These are phyloP conservation scores for Polydrusus pterygomalis DNA, from an alignment of 2,888 invertebrate species.

Conservation along the genomic window DNA sequence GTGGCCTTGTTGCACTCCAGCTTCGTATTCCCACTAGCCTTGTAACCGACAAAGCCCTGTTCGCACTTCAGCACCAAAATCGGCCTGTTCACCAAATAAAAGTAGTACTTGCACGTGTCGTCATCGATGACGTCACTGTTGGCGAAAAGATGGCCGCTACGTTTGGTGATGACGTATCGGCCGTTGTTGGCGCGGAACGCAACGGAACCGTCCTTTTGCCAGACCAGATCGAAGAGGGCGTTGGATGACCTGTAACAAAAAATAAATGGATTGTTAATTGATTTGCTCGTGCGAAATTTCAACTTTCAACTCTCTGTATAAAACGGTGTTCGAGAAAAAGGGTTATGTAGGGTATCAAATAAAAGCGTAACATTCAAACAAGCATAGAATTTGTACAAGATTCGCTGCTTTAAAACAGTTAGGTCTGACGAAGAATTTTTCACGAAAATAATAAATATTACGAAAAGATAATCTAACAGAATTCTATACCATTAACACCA, in stretches of 20 bases:
- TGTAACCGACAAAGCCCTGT: conserved; percentile 96
- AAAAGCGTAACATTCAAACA: too few relatives aligned
- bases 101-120: conserved; percentile 93
- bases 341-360: too few relatives aligned
- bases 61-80: conserved; percentile 95
- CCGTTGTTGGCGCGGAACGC: conserved; percentile 96
- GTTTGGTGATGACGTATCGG: conserved; percentile 94
- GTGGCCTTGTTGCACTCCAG: conserved; percentile 97
- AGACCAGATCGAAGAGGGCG: conserved; percentile 93
- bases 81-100: conserved; percentile 95
- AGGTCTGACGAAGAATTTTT: too few relatives aligned
- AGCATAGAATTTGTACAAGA: too few relatives aligned
- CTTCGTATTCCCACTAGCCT: conserved; percentile 83
- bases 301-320: too few relatives aligned
- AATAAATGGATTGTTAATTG: too few relatives aligned
- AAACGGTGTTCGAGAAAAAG: too few relatives aligned
- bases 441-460: too few relatives aligned
- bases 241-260: conserved; percentile 83
- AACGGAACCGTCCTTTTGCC: conserved; percentile 94
- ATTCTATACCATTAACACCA: too few relatives aligned
- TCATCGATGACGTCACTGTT: conserved; percentile 83
- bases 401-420: too few relatives aligned
- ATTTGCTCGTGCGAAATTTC: too few relatives aligned
- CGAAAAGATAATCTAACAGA: too few relatives aligned
- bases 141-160: conserved; percentile 93